Evolutionary conservation across 2,797 vertebrate species (phyloP).

Genomic region (Acanthurus tractus): DNA sequence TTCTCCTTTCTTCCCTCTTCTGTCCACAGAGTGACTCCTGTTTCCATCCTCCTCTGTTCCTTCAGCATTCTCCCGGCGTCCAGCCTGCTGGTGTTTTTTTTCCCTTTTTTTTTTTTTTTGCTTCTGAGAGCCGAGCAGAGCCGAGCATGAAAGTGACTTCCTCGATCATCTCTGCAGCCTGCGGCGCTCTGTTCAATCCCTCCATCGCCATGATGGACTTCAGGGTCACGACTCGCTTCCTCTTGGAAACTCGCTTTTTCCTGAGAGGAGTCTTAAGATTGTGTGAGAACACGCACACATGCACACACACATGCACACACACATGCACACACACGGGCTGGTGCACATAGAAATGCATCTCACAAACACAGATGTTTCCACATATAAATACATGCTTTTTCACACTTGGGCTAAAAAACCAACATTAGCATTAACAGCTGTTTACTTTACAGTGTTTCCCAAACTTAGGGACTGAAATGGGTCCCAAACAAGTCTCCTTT

Average conservation of each 20-base stretch:
- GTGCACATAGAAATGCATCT: neutral
- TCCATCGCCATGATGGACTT: constrained; percentile 57
- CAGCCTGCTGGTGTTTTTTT: constrained; percentile 10
- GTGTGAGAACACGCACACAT: constrained; percentile 27
- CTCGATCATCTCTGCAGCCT: constrained; percentile 58
- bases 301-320: neutral
- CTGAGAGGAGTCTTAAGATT: constrained; percentile 35
- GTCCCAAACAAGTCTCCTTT: no score
- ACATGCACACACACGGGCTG: neutral
- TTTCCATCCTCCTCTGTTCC: constrained; percentile 5
- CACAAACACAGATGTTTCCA: neutral
- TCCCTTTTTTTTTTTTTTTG: neutral
- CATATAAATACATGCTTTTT: constrained; percentile 1
- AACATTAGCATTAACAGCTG: no score
- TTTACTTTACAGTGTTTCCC: no score
- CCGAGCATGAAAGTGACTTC: constrained; percentile 72
- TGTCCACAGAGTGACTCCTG: constrained; percentile 4
- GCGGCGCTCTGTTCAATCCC: constrained; percentile 53
- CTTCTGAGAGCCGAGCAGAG: constrained; percentile 37
- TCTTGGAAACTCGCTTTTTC: constrained; percentile 48
- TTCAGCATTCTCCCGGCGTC: constrained; percentile 38
- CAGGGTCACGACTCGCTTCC: constrained; percentile 70
- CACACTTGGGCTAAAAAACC: neutral
- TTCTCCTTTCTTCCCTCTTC: neutral
- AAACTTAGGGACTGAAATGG: no score